phyloP scores from a whole-genome alignment of 2,888 invertebrate species.

The Mechanitis messenoides region DNA sequence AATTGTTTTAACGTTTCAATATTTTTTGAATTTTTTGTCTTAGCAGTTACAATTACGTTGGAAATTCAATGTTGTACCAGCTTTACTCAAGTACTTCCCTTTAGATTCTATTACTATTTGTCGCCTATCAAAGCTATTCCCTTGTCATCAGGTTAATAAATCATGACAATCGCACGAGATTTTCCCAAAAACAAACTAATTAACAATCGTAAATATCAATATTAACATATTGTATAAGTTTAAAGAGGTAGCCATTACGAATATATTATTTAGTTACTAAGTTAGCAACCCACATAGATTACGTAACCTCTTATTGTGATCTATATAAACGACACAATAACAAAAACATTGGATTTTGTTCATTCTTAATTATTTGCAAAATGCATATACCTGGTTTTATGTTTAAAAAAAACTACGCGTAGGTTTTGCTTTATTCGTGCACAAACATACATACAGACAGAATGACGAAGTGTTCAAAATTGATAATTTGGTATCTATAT shows the following conservation, averaged over 20 bases:
- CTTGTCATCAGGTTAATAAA: background rate
- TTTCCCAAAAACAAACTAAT: constrained; percentile 36
- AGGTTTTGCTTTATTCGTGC: too few species aligned
- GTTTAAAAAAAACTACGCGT: too few species aligned
- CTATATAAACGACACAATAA: constrained; percentile 21
- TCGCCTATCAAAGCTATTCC: background rate
- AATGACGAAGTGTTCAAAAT: too few species aligned
- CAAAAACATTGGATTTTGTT: constrained; percentile 8
- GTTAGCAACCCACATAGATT: constrained; percentile 43
- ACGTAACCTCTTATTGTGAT: constrained; percentile 34
- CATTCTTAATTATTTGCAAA: background rate
- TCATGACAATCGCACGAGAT: constrained; percentile 28
- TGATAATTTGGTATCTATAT: too few species aligned
- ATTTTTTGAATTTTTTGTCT: too few species aligned
- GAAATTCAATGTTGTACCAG: too few species aligned
- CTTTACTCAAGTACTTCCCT: too few species aligned
- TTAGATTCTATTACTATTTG: background rate
- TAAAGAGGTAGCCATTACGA: constrained; percentile 45
- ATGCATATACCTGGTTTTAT: too few species aligned
- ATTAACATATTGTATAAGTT: constrained; percentile 46
- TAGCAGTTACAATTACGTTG: too few species aligned
- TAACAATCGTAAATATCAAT: constrained; percentile 50
- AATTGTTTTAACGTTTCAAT: too few species aligned
- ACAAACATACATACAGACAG: too few species aligned
- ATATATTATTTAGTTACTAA: constrained; percentile 40